Evolutionary conservation across 1,140 invertebrate genomes (phyloP).

Genomic region (Rhopalosiphum maidis): DNA sequence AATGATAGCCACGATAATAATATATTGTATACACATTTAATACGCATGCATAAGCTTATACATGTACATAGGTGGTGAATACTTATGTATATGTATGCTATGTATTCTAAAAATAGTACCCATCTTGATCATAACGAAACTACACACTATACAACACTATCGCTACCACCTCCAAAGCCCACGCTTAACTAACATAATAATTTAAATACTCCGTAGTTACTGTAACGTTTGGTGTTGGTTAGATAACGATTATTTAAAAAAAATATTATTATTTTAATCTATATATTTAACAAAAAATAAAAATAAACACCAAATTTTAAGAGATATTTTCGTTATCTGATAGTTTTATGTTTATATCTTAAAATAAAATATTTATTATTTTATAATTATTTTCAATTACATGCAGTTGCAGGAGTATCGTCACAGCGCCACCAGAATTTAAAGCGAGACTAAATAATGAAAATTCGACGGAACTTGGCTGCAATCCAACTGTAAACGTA

Average conservation of each 20-base stretch:
- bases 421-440: conserved; percentile 16
- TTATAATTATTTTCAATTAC: conserved; percentile 1
- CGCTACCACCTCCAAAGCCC: conserved; percentile 9
- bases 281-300: not conserved
- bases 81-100: conserved; percentile 6
- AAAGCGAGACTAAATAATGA: conserved; percentile 43
- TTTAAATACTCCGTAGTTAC: not conserved
- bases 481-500: not conserved
- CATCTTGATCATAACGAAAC: conserved; percentile 38
- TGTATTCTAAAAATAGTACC: conserved; percentile 47
- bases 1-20: not conserved
- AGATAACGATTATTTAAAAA: not conserved
- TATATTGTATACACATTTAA: conserved; percentile 10
- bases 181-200: conserved; percentile 25
- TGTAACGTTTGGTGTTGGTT: not conserved
- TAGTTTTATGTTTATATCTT: not conserved
- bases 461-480: conserved; percentile 46
- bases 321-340: not conserved
- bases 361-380: not conserved
- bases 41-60: not conserved
- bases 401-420: not conserved
- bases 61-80: not conserved
- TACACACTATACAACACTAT: conserved; percentile 14
- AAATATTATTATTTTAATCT: not conserved
- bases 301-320: not conserved